Percentiles rank a stretch among this genome's conserved stretches.
Evolutionary conservation across 2,888 invertebrate genomes (phyloP).

Genomic region (Acanthopleura granulata): DNA sequence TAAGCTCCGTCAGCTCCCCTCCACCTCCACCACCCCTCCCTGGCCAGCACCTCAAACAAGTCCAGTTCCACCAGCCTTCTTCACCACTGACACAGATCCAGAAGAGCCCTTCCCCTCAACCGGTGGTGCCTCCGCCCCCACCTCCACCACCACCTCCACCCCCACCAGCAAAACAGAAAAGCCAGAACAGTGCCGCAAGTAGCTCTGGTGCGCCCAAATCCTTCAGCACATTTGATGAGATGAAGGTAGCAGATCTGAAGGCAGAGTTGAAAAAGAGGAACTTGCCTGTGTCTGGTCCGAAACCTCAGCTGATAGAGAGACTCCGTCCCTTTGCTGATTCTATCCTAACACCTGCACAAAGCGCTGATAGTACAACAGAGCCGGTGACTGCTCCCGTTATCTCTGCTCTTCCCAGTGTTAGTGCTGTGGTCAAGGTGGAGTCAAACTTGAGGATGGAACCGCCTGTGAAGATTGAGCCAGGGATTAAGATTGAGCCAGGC

Average conservation of each 20-base stretch:
- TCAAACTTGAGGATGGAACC: neutral
- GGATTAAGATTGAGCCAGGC: slow-evolving; percentile 21
- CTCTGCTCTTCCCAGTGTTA: neutral
- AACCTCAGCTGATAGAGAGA: slow-evolving; percentile 93
- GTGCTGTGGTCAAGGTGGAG: neutral
- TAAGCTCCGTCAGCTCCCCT: slow-evolving; percentile 73
- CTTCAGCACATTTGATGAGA: slow-evolving; percentile 83
- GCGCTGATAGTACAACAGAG: neutral
- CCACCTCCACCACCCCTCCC: slow-evolving; percentile 69
- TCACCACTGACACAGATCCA: slow-evolving; percentile 4
- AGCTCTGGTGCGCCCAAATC: slow-evolving; percentile 38
- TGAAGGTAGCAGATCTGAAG: slow-evolving; percentile 96
- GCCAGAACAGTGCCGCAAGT: slow-evolving; percentile 10
- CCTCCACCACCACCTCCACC: slow-evolving; percentile 41
- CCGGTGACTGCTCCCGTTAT: neutral
- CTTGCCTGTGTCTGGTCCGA: slow-evolving; percentile 95
- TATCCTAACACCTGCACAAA: slow-evolving; percentile 36
- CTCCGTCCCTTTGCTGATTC: slow-evolving; percentile 76
- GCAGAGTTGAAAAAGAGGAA: slow-evolving; percentile 93
- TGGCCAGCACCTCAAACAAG: neutral
- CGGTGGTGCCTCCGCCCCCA: slow-evolving; percentile 32
- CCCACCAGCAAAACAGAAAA: slow-evolving; percentile 15
- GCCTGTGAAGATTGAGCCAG: neutral
- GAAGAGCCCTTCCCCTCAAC: neutral
- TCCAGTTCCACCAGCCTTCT: neutral